Conservation (phyloP, 1,140 invertebrate genomes). For the Portunus trituberculatus region DNA sequence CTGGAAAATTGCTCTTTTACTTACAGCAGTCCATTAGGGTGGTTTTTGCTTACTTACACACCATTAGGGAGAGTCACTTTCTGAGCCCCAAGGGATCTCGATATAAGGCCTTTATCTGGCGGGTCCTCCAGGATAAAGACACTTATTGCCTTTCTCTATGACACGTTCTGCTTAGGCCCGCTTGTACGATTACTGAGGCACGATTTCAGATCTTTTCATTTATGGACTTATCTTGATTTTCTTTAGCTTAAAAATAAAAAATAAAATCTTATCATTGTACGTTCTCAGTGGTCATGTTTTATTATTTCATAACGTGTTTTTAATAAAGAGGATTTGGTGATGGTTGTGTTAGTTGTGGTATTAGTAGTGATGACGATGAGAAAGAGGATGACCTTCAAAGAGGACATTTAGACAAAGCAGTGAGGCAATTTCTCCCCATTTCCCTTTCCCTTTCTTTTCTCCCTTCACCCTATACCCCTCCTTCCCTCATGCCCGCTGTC, state of each 20-base stretch:
- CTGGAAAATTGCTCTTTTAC: slow-evolving; percentile 72
- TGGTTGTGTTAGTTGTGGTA: background rate
- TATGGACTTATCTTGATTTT: background rate
- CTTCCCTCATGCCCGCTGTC: background rate
- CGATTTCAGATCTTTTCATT: background rate
- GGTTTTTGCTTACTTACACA: slow-evolving; percentile 67
- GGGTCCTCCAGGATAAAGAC: background rate
- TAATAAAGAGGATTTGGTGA: background rate
- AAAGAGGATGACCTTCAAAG: too few relatives aligned
- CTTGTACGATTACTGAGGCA: background rate
- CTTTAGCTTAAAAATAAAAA: too few relatives aligned
- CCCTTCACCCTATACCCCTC: background rate
- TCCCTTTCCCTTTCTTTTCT: background rate
- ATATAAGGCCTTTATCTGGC: slow-evolving; percentile 41
- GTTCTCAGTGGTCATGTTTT: background rate
- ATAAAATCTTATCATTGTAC: background rate
- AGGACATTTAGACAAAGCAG: slow-evolving; percentile 3
- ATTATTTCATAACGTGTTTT: background rate
- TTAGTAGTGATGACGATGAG: too few relatives aligned
- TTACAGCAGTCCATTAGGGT: slow-evolving; percentile 68
- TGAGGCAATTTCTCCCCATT: background rate
- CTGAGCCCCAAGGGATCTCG: slow-evolving; percentile 35
- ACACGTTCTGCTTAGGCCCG: background rate
- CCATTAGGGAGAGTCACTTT: slow-evolving; percentile 64
- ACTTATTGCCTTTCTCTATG: background rate